Base-by-base conservation (phyloP, 2,113 vertebrate genomes). In the Acrocephalus kingi region DNA sequence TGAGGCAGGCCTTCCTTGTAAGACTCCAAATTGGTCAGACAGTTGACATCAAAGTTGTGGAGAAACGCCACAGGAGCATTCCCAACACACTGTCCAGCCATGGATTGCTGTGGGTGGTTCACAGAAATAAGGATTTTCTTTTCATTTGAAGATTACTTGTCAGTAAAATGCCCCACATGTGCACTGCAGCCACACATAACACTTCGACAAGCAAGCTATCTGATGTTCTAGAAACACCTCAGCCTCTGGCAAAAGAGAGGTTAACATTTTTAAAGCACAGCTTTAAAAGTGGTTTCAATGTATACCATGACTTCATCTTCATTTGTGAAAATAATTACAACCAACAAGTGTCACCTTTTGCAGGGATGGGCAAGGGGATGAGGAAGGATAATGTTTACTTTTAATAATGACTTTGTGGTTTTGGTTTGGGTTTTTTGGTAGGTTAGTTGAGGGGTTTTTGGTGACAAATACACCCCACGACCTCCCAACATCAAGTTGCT, bases 51-150 rank as follows among this genome's bases (percentile, higher is more conserved):
- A 24, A 99, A 98, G 81, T 98, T 95, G 87, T 96, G 97, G 77
- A 99, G 98, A 97, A 98, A 99, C 0, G 98, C 98, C 46, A 99
- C 98, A 0, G 99, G 99, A 30, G 99, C 98, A 1, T 86, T 96
- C 54, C 92, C 96, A 37, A 97, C 54, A 94, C 99, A 99, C 49
- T 97, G 98, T 2, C 99, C 99, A 13, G 94, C 87, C 87, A 99
- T 8, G 82, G 98, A 98, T 43, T 58, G 97, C 99, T 99, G 89
- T 5, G 17, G 39, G 52, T 12, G 7, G 61, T n/a, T 61, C 63
- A 95, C 21, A 87, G 27, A 87, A 92, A 63, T 17, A 16, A 61
- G 14, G 2, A 15, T 20, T 35, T 75, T 58, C 58, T 76, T 72
- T 85, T 56, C 35, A 54, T 31, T 45, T 48, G 11, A 80, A 52